Evolutionary conservation across 2,113 vertebrate genomes (phyloP).

Genomic region (Aptenodytes forsteri): DNA sequence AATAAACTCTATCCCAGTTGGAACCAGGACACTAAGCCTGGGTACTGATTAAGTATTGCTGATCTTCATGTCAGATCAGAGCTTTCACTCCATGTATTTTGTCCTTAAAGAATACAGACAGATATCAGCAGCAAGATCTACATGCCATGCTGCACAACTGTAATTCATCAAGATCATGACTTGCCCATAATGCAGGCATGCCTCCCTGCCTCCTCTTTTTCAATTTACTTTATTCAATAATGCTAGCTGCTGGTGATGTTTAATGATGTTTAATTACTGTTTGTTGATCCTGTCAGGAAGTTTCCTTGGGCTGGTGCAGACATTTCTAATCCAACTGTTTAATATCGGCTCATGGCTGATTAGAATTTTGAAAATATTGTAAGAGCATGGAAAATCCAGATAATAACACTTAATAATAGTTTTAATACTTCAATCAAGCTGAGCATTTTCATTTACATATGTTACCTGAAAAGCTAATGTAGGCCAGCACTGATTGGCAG

Average conservation of each 20-base stretch:
- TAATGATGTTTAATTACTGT: constrained; percentile 22
- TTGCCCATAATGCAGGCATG: neutral
- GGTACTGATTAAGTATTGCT: neutral
- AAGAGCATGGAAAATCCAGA: neutral
- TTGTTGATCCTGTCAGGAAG: constrained; percentile 7
- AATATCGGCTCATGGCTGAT: neutral
- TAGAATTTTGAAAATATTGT: neutral
- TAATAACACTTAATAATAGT: neutral
- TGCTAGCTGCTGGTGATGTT: neutral
- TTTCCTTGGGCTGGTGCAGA: neutral
- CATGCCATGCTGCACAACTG: neutral
- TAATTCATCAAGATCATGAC: neutral
- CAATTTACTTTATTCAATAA: neutral
- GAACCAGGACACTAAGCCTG: neutral
- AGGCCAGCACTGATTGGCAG: neutral
- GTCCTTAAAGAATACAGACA: neutral
- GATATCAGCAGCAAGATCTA: neutral
- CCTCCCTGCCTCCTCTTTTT: neutral
- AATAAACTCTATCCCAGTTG: no score
- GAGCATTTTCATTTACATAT: neutral
- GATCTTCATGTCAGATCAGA: neutral
- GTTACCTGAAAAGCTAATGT: neutral
- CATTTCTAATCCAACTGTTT: neutral
- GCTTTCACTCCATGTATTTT: neutral
- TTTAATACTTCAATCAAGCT: constrained; percentile 8